phyloP scores from a whole-genome alignment of 1,140 invertebrate species.

The Drosophila lini region DNA sequence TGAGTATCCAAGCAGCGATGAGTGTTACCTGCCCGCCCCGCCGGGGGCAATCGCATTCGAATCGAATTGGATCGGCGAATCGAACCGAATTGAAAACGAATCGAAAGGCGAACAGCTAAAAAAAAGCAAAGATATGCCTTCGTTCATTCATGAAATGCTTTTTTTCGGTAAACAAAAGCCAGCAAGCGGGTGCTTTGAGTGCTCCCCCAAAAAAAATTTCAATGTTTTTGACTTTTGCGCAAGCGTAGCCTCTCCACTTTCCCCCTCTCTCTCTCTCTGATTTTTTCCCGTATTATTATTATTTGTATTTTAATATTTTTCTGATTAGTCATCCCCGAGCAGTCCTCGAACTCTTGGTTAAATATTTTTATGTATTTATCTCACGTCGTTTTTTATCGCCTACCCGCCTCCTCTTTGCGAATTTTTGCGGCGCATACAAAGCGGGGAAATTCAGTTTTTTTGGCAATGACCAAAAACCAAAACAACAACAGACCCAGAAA shows the following conservation, averaged over 20 bases:
- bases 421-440: conserved; percentile 70
- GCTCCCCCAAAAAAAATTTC: neutral
- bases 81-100: conserved; percentile 19
- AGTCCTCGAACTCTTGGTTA: conserved; percentile 16
- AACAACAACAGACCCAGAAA: conserved; percentile 31
- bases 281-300: conserved; percentile 12
- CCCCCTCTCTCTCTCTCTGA: neutral
- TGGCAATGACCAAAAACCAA: conserved; percentile 41
- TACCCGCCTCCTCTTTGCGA: conserved; percentile 36
- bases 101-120: conserved; percentile 22
- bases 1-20: conserved; percentile 1
- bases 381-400: conserved; percentile 63
- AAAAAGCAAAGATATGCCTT: conserved; percentile 16
- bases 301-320: conserved; percentile 18
- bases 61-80: conserved; percentile 13
- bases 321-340: conserved; percentile 19
- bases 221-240: conserved; percentile 21
- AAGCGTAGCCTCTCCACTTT: conserved; percentile 11
- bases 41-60: conserved; percentile 22
- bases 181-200: conserved; percentile 4
- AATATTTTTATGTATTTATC: conserved; percentile 72
- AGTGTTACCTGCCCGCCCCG: conserved; percentile 36
- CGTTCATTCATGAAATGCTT: conserved; percentile 41
- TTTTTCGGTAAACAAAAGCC: conserved; percentile 24
- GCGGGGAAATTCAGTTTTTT: conserved; percentile 64